Evolutionary conservation across 30 jellyfish, hydroid and myxozoan species (phyloP).

Genomic region (Turritopsis rubra): DNA sequence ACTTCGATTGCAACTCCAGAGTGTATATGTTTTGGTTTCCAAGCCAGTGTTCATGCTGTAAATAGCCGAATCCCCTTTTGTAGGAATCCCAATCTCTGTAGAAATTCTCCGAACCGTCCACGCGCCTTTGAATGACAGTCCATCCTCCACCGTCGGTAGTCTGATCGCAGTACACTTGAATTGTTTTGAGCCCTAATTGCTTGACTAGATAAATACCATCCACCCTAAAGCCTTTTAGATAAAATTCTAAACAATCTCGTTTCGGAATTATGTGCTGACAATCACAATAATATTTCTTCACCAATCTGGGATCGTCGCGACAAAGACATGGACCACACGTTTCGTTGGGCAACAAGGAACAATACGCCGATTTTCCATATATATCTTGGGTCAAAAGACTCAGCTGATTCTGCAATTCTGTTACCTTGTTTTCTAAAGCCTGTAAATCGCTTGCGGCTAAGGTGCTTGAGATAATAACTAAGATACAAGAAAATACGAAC

Average conservation of each 20-base stretch:
- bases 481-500: neutral
- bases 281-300: neutral
- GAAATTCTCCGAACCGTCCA: constrained; percentile 2
- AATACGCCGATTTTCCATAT: neutral
- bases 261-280: neutral
- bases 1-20: neutral
- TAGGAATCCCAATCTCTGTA: neutral
- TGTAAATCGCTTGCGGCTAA: neutral
- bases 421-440: neutral
- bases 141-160: neutral
- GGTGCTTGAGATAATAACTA: neutral
- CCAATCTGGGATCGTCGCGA: neutral
- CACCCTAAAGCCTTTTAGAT: neutral
- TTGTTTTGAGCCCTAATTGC: neutral
- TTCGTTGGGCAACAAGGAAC: neutral
- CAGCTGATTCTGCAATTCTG: neutral
- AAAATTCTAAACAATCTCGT: constrained; percentile 9
- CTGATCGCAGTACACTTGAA: neutral
- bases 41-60: neutral
- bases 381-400: neutral
- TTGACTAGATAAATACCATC: neutral
- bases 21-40: neutral
- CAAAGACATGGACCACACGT: constrained; percentile 6
- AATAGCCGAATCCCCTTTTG: constrained; percentile 3
- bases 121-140: constrained; percentile 11